Evolutionary conservation across 1,140 invertebrate genomes (phyloP).

Genomic region (Procambarus virginalis): DNA sequence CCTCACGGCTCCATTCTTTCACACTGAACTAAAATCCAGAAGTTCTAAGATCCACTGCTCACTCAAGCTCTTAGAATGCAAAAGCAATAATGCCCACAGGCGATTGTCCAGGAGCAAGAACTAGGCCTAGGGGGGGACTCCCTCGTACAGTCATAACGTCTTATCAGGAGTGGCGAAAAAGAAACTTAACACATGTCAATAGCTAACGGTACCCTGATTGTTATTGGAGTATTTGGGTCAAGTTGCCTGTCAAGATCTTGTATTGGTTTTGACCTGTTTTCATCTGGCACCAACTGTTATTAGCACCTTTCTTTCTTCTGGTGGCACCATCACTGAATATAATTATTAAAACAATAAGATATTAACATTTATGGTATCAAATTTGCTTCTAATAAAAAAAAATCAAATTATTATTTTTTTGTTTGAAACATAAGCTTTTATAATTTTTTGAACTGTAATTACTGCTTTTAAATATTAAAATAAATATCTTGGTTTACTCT

Average conservation of each 20-base stretch:
- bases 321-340: conserved; percentile 46
- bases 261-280: conserved; percentile 12
- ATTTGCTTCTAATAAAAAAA: neutral
- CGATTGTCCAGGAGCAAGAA: conserved; percentile 49
- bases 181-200: conserved; percentile 58
- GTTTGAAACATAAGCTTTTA: neutral
- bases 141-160: conserved; percentile 22
- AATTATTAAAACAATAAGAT: neutral
- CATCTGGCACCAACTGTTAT: conserved; percentile 46
- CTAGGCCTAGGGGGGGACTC: conserved; percentile 33
- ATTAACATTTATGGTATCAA: neutral
- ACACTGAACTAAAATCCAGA: conserved; percentile 23
- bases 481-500: neutral
- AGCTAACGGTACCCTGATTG: conserved; percentile 66
- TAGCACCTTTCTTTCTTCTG: conserved; percentile 55
- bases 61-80: conserved; percentile 55
- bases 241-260: conserved; percentile 49
- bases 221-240: conserved; percentile 63
- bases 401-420: neutral
- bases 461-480: neutral
- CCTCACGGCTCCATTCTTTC: conserved; percentile 38
- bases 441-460: neutral
- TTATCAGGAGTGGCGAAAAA: conserved; percentile 35
- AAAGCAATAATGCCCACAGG: conserved; percentile 60
- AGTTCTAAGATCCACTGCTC: conserved; percentile 58